A percentile compares a stretch with the other conserved stretches of the same genome.
Evolutionary conservation across 2,888 invertebrate species (phyloP).

Genomic region (Drosophila bunnanda): DNA sequence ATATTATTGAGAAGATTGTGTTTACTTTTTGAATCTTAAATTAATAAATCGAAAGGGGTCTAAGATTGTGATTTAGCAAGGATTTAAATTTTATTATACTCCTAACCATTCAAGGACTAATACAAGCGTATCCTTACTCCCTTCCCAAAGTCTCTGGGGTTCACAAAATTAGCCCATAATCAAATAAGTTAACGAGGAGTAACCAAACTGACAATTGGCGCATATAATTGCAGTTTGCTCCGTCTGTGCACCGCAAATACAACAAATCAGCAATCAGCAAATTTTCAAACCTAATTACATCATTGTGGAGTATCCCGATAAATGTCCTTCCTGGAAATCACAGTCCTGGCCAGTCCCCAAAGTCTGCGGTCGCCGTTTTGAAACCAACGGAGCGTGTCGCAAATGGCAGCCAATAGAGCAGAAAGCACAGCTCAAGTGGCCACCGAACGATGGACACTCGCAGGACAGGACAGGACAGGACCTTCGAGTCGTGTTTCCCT

Average conservation of each 20-base stretch:
- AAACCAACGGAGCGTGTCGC: slow-evolving; percentile 68
- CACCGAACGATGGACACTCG: slow-evolving; percentile 50
- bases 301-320: slow-evolving; percentile 32
- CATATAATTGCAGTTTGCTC: slow-evolving; percentile 68
- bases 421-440: slow-evolving; percentile 76
- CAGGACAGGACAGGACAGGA: not conserved
- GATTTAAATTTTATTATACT: not conserved
- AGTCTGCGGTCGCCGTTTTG: slow-evolving; percentile 64
- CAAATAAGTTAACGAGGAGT: slow-evolving; percentile 78
- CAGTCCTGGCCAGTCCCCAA: slow-evolving; percentile 26
- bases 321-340: slow-evolving; percentile 48
- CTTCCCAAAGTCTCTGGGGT: not conserved
- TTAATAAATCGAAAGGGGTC: not conserved
- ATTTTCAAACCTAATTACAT: slow-evolving; percentile 77
- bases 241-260: slow-evolving; percentile 28
- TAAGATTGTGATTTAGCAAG: not conserved
- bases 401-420: slow-evolving; percentile 76
- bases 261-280: slow-evolving; percentile 66
- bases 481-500: slow-evolving; percentile 21
- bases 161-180: slow-evolving; percentile 71
- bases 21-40: too few species aligned
- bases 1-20: not conserved
- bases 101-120: not conserved
- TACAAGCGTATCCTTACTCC: not conserved
- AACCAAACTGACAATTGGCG: slow-evolving; percentile 75